Conservation (phyloP, 2,888 invertebrate species). For the Cactoblastis cactorum region DNA sequence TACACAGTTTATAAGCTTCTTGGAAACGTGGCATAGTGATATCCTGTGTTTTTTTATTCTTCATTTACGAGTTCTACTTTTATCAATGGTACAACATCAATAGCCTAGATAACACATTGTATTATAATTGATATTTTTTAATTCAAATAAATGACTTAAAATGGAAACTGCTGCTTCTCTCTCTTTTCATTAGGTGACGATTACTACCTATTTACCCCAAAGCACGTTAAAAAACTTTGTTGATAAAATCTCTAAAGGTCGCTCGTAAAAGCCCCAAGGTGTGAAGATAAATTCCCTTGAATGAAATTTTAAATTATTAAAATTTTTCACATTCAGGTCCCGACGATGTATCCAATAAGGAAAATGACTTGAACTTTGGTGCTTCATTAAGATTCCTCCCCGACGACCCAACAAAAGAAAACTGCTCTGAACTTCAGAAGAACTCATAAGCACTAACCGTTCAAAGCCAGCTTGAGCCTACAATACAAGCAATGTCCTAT, state of each 20-base stretch:
- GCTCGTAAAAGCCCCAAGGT: background rate
- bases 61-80: too few species aligned
- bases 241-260: background rate
- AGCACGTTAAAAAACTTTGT: background rate
- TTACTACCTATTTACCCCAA: background rate
- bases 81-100: too few species aligned
- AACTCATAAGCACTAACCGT: constrained; percentile 43
- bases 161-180: too few species aligned
- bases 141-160: too few species aligned
- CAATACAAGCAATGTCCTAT: constrained; percentile 25
- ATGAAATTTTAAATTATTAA: constrained; percentile 1
- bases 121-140: too few species aligned
- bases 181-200: too few species aligned
- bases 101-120: too few species aligned
- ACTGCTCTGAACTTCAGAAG: constrained; percentile 38
- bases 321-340: background rate
- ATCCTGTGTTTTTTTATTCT: too few species aligned
- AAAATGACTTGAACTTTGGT: constrained; percentile 1
- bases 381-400: constrained; percentile 27
- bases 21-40: too few species aligned
- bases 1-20: too few species aligned
- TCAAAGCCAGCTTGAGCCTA: constrained; percentile 34
- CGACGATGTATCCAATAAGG: background rate
- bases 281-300: background rate
- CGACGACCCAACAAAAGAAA: constrained; percentile 33